Conservation (phyloP, 2,797 vertebrate species). For the Platalea minor region DNA sequence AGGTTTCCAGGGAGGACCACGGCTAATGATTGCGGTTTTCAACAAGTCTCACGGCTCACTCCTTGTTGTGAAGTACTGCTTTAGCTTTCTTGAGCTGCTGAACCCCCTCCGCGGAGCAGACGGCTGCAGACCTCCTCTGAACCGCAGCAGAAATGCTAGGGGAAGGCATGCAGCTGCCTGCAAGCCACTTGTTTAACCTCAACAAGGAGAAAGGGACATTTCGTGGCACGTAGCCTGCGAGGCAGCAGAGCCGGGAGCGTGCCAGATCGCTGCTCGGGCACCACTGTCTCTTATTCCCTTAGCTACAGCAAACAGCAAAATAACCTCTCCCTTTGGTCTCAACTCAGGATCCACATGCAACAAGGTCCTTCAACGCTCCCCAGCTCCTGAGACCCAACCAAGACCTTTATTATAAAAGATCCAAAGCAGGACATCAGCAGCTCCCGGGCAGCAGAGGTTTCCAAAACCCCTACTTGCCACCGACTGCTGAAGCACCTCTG, state of each 20-base stretch:
- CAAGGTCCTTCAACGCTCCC: not conserved
- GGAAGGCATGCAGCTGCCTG: not conserved
- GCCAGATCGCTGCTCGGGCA: rapidly evolving
- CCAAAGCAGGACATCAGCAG: not conserved
- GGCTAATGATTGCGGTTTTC: slow-evolving; percentile 26
- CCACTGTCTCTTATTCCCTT: not conserved
- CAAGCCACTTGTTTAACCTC: not conserved
- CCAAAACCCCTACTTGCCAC: not conserved
- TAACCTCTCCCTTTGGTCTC: not conserved
- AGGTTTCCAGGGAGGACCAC: slow-evolving; percentile 36
- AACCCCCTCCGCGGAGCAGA: not conserved
- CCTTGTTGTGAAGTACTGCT: slow-evolving; percentile 20
- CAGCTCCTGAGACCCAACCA: not conserved
- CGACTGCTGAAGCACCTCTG: not conserved
- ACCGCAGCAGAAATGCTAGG: not conserved
- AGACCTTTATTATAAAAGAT: not conserved
- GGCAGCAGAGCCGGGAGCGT: rapidly evolving
- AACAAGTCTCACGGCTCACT: not conserved
- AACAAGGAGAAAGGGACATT: not conserved
- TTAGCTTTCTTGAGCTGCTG: slow-evolving; percentile 13
- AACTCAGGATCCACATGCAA: rapidly evolving
- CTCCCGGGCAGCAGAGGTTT: not conserved
- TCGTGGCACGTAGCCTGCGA: rapidly evolving
- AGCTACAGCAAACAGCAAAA: not conserved
- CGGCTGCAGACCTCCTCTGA: not conserved